Percentiles rank a stretch among this genome's conserved stretches.
Conservation (phyloP, 2,888 invertebrate genomes). For the Uropetala carovei region DNA sequence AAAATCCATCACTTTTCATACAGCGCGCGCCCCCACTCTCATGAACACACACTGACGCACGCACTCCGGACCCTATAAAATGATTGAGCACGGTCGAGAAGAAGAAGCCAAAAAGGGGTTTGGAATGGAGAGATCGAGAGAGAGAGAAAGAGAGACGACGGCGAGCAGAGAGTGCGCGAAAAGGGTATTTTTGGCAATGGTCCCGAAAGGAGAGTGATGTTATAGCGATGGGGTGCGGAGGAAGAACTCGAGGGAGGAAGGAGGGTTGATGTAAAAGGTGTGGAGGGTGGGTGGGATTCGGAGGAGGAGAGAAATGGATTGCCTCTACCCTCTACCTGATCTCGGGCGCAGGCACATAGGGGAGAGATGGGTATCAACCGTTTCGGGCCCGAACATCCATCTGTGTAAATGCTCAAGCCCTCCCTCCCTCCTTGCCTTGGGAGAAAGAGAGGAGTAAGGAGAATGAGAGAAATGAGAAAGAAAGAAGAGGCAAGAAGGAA, state of each 20-base stretch:
- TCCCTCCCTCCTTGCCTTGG: not conserved
- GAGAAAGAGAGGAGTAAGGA: no score
- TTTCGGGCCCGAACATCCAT: conserved; percentile 56
- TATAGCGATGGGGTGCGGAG: not conserved
- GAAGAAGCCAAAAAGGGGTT: conserved; percentile 48
- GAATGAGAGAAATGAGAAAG: no score
- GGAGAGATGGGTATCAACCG: conserved; percentile 55
- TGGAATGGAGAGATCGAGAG: not conserved
- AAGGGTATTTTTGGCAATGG: conserved; percentile 50
- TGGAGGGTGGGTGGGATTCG: not conserved
- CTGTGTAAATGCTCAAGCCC: conserved; percentile 37
- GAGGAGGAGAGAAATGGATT: not conserved
- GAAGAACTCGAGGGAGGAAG: not conserved
- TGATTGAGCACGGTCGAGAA: conserved; percentile 27
- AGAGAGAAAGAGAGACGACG: not conserved
- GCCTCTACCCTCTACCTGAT: not conserved
- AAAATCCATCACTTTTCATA: conserved; percentile 60
- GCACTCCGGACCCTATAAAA: not conserved
- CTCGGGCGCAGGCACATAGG: not conserved
- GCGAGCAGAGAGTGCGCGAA: conserved; percentile 11
- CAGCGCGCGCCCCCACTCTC: not conserved
- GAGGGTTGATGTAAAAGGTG: not conserved
- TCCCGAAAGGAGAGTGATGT: not conserved
- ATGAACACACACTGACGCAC: not conserved
- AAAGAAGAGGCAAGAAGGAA: no score